Evolutionary conservation across 2,888 invertebrate species (phyloP), one percentile per base, ranked within the genome.

Genomic region (Autographa gamma): DNA sequence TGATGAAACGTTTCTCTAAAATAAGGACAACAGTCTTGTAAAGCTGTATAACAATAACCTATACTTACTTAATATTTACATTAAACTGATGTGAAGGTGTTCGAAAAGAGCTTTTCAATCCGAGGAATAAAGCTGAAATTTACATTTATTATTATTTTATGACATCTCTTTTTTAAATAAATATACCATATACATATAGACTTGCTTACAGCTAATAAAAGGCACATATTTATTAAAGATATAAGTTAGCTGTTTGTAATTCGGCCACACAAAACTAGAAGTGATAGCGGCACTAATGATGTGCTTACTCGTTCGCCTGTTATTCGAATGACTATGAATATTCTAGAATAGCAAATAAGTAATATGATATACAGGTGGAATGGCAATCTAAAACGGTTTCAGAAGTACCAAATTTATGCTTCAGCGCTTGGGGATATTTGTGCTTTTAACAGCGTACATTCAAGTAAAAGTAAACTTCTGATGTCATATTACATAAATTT

Each of bases 21-120:
- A 86, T 86, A 88, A 86, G 82, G 85, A 92, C 90, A 92, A 92
- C 91, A 93, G 93, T 92, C 91, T 91, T 87, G 83, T 90, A 89
- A 90, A 90, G 88, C 89, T 85, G 84, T 78, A 80, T 82, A 76
- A 71, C 66, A 76, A 82, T 63, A 74, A 74, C 71, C 73, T 79
- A 82, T 61, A 70, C 56, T 74, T 67, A 82, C 72, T 19, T 56
- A 56, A 56, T 81, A 83, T 83, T 68, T 85, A 85, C 80, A 84
- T 79, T 81, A 76, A 76, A 80, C 65, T 73, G 71, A 78, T 67
- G 56, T 38, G 69, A 71, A 69, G 65, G 71, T 71, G 81, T 70
- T 77, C 81, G 60, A 76, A 67, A 82, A 56, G 25, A 56, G 54
- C 54, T 56, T 56, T 18, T 25, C 19, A 56, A 56, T 25, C 54